Base-by-base conservation (phyloP, 2,888 invertebrate genomes). In the Agrochola lota region DNA sequence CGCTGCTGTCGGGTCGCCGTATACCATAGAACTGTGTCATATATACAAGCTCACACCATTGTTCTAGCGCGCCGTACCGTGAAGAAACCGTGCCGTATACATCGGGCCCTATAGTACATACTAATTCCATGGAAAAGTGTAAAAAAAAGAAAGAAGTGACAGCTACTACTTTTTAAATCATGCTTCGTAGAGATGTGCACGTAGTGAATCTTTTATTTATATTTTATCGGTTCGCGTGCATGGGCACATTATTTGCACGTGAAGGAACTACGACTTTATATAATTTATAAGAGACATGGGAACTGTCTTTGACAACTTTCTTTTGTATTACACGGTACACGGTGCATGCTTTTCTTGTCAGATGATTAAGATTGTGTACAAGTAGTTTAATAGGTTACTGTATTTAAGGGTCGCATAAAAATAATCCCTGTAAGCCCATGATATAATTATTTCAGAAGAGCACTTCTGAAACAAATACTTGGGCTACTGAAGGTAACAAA, bases 241-340 rank as follows among this genome's bases (percentile, higher is more conserved):
- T 26, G 15, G 2, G n/a, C 62, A 46, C 23, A 55, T 62, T 60
- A 52, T 77, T 83, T 67, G 20, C 40, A 62, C 60, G 35, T 70
- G 23, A 59, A 62, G 71, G 84, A 83, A 83, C 55, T 43, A 67
- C 64, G 30, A 78, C 55, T 81, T 40, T 62, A 82, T 52, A 69
- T 46, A 49, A 67, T 82, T 84, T 59, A 62, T 71, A 59, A 63
- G 55, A 57, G 62, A 67, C 85, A 80, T 80, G 82, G 70, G 81
- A 85, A 84, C 57, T 67, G 59, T 74, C 67, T 79, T 84, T 71
- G 72, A 74, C 12, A 80, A 74, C 84, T 82, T 84, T 82, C 85
- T 84, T 74, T 69, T 84, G 66, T 52, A 70, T 9, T 20, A 35
- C 20, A 57, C 43, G 17, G 30, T n/a, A 35, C 20, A 60, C 43